Evolutionary conservation across 2,888 invertebrate genomes (phyloP).

Genomic region (Ornithoptera priamus): DNA sequence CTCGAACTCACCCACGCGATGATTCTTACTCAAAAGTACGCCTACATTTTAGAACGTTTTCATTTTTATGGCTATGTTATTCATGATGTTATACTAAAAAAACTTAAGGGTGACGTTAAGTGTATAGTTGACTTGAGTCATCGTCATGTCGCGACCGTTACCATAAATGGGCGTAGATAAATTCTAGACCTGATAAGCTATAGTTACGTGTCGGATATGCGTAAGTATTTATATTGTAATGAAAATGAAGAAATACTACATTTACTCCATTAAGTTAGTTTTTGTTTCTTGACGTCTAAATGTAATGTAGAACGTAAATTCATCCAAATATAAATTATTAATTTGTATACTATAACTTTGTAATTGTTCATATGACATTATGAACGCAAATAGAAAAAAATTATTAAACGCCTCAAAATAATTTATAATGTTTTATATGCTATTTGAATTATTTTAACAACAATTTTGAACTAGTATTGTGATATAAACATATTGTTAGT

Average conservation of each 20-base stretch:
- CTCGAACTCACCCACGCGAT: neutral
- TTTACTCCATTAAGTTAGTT: too few species aligned
- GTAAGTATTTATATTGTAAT: too few species aligned
- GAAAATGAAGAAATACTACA: too few species aligned
- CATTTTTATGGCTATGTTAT: neutral
- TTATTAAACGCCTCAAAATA: neutral
- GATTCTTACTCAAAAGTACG: neutral
- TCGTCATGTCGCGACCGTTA: constrained; percentile 38
- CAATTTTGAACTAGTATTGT: neutral
- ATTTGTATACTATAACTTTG: too few species aligned
- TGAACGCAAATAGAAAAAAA: too few species aligned
- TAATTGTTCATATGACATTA: too few species aligned
- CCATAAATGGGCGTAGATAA: constrained; percentile 45
- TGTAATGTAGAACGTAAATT: too few species aligned
- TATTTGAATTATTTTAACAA: neutral
- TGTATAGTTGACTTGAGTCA: constrained; percentile 33
- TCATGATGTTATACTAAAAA: constrained; percentile 18
- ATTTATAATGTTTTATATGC: neutral
- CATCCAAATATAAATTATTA: too few species aligned
- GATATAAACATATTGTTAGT: too few species aligned
- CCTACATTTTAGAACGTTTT: neutral
- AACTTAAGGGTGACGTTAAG: constrained; percentile 30
- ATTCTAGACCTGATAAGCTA: constrained; percentile 37
- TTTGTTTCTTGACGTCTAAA: too few species aligned
- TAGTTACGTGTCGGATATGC: constrained; percentile 28